Base-by-base conservation (phyloP, 2,113 vertebrate genomes). In the Lucifuga dentata region DNA sequence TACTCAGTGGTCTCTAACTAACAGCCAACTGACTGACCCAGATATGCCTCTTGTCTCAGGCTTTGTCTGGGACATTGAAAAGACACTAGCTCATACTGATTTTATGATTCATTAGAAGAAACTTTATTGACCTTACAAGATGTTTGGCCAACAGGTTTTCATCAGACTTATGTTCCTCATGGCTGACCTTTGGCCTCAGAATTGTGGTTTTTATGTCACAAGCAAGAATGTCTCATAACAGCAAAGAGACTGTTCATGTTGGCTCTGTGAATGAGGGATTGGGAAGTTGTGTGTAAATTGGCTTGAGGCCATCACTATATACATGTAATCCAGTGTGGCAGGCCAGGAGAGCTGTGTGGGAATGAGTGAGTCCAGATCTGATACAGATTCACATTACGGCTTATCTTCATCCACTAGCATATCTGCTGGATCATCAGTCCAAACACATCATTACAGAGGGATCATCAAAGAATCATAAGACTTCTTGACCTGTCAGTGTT, bases 11-110 rank as follows among this genome's bases (percentile, higher is more conserved):
- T 58, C 68, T 61, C 56, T 32, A 56, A 49, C 40, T 58, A 62
- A 81, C 33, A 16, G 61, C 69, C 83, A 78, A 73, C 75, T 41
- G 81, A 86, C 82, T 80, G 81, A 88, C 81, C 80, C 70, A 78
- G 64, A 78, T 85, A 64, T 58, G 59, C 56, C 57, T 57, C 35
- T 1, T 39, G 21, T 55, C 29, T 35, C 16, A 55, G 9, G 53
- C 13, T 70, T 57, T 52, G 35, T 69, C 61, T 29, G 26, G 51
- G 56, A 38, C 41, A 43, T 66, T 15, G 44, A 59, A 63, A 52
- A 23, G 57, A 24, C 55, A 44, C 13, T 19, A 33, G 70, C 63
- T 71, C 57, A 71, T 56, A 38, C 45, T 20, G 40, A 76, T 43
- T 23, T 53, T 66, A 33, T 0, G 11, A 46, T 73, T 83, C 52